These are phyloP conservation scores for Willowsia nigromaculata DNA, from an alignment of 2,888 invertebrate genomes.

Conservation along the genomic window DNA sequence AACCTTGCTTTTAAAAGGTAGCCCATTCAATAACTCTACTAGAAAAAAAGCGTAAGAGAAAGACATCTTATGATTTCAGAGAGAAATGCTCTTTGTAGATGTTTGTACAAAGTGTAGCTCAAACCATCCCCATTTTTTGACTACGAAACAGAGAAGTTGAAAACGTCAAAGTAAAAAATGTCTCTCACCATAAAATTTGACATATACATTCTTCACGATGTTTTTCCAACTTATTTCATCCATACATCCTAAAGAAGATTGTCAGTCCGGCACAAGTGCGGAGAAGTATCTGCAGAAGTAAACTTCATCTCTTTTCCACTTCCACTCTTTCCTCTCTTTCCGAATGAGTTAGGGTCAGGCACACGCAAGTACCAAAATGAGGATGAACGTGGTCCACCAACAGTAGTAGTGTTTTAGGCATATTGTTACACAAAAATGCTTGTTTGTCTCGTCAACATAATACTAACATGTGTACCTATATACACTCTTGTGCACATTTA, in stretches of 20 bases:
- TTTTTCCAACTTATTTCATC: constrained; percentile 11
- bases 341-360: constrained; percentile 59
- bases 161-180: constrained; percentile 68
- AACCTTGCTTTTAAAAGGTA: not conserved
- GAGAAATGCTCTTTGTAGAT: not conserved
- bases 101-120: not conserved
- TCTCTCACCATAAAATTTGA: constrained; percentile 74
- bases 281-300: constrained; percentile 33
- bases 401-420: not conserved
- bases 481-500: not conserved
- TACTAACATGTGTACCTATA: not conserved
- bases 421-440: not conserved
- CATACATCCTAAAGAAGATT: not conserved
- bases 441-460: not conserved
- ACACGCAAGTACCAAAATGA: constrained; percentile 40
- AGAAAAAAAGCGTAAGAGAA: not conserved
- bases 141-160: constrained; percentile 34
- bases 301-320: constrained; percentile 13
- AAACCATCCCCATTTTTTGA: constrained; percentile 21
- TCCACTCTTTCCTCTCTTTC: not conserved
- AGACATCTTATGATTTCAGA: not conserved
- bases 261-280: constrained; percentile 36
- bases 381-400: not conserved
- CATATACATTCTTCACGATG: constrained; percentile 71
- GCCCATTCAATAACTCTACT: constrained; percentile 17